These are phyloP conservation scores for Spialia ferax DNA, from an alignment of 2,888 invertebrate genomes.

Conservation along the genomic window DNA sequence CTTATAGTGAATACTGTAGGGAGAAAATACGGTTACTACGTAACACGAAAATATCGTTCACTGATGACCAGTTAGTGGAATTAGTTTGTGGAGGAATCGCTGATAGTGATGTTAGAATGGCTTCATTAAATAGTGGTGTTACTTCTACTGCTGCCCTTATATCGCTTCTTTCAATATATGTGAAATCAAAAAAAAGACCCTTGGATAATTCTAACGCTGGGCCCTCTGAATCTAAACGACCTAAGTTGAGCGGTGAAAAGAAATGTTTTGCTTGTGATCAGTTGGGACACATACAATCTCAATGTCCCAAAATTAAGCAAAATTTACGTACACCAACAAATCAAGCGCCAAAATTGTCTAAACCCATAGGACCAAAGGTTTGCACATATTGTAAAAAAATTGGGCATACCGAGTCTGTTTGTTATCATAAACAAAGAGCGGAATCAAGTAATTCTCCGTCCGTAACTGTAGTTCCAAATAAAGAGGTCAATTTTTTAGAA, in stretches of 20 bases:
- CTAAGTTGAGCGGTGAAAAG: neutral
- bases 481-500: constrained; percentile 40
- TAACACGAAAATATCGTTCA: neutral
- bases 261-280: neutral
- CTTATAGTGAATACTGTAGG: neutral
- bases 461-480: neutral
- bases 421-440: constrained; percentile 10
- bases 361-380: too few relatives aligned
- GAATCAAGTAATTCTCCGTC: constrained; percentile 9
- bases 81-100: neutral
- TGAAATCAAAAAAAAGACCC: neutral
- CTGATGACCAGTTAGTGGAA: neutral
- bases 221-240: neutral
- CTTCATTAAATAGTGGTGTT: neutral
- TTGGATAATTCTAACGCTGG: neutral
- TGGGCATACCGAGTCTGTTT: constrained; percentile 40
- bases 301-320: neutral
- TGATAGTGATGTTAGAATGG: neutral
- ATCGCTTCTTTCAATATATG: neutral
- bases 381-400: constrained; percentile 45
- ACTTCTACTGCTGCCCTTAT: neutral
- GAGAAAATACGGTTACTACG: neutral
- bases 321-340: neutral
- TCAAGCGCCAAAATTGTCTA: neutral
- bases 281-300: neutral